Base-by-base conservation (phyloP, 2,113 vertebrate species). In the Macquaria australasica region DNA sequence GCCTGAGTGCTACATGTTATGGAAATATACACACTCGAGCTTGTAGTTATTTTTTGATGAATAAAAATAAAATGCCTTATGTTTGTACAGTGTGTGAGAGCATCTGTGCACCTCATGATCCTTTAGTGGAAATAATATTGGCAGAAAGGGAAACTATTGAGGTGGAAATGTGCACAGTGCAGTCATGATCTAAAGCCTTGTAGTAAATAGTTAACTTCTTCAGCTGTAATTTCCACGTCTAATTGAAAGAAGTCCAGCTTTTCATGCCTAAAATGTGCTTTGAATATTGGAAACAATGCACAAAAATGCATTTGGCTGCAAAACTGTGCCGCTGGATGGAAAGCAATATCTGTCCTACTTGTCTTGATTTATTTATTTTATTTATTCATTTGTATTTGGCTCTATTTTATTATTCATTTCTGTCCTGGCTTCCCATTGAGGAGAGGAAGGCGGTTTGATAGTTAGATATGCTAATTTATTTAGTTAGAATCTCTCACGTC, bases 401-500 rank as follows among this genome's bases (percentile, higher is more conserved):
- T 87, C 20, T 91, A 23, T 94, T 93, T 90, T 88, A 93, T 95
- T 93, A 95, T 95, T 94, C 77, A 94, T 95, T 85, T 89, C 71
- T 90, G 84, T 89, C 90, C 84, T 90, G 56, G 84, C 79, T 77
- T 89, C 87, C 88, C 79, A 83, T 82, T 84, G 76, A 87, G 87
- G 67, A 89, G 70, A 80, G 89, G 84, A 88, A 91, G 85, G 89
- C 80, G 84, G 84, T 93, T 84, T 94, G 82, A 95, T 95, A 95
- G 94, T 95, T 95, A 94, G 97, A 97, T 97, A 96, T 97, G 94
- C 91, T 94, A 96, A 96, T 96, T 96, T 95, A 96, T 96, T 95
- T 97, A 96, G 95, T 97, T 96, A 96, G 95, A 96, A 94, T 96
- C 93, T 97, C 94, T 95, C 95, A 95, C 95, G 95, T 97, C 97